phyloP scores from a whole-genome alignment of 2,113 vertebrate species.

The Hemicordylus capensis region DNA sequence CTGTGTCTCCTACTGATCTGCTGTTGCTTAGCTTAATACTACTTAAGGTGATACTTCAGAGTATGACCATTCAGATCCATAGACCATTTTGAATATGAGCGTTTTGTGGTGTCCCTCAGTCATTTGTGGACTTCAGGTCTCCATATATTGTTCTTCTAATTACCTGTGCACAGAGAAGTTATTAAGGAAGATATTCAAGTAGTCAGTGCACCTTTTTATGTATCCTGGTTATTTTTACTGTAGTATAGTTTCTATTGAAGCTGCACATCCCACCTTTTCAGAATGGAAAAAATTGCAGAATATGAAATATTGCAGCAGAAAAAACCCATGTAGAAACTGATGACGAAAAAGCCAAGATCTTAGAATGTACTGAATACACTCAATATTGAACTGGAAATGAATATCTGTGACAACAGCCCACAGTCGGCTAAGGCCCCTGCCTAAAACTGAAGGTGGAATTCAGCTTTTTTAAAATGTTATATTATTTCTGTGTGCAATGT shows the following conservation, averaged over 20 bases:
- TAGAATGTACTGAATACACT: not conserved
- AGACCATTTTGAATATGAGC: not conserved
- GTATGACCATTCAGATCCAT: constrained; percentile 11
- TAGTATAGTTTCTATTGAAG: not conserved
- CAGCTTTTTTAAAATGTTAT: not conserved
- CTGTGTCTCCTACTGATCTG: no score
- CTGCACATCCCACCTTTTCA: not conserved
- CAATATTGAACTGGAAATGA: not conserved
- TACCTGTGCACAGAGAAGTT: not conserved
- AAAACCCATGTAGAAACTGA: not conserved
- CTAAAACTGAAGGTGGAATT: not conserved
- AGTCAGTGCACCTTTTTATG: no score
- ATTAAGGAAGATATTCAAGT: not conserved
- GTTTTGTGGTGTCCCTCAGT: not conserved
- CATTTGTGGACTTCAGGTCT: not conserved
- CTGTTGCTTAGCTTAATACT: no score
- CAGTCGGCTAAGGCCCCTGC: not conserved
- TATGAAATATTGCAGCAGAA: not conserved
- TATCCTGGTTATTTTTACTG: not conserved
- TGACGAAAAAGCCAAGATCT: not conserved
- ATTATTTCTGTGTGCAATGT: not conserved
- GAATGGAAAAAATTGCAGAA: not conserved
- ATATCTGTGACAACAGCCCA: not conserved
- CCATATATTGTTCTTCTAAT: not conserved
- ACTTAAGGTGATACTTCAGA: no score